phyloP scores from a whole-genome alignment of 2,888 invertebrate genomes.

The Xanthorhoe designata region DNA sequence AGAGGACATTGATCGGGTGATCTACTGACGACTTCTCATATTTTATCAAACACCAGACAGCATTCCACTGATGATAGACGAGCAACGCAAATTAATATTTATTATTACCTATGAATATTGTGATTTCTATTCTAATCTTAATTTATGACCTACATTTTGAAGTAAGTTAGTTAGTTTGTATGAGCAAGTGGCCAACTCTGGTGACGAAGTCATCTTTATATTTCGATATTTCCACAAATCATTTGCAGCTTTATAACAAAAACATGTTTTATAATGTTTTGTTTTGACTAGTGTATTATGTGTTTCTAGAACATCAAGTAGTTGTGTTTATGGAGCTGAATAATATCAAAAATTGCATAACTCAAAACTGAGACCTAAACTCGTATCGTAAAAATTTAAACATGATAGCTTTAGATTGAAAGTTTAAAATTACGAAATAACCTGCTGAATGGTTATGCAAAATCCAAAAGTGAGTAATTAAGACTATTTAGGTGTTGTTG shows the following conservation, averaged over 20 bases:
- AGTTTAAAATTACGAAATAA: constrained; percentile 5
- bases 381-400: constrained; percentile 1
- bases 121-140: no score
- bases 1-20: constrained; percentile 18
- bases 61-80: neutral
- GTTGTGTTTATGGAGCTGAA: no score
- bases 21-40: constrained; percentile 13
- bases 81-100: neutral
- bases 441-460: constrained; percentile 9
- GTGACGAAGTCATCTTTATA: no score
- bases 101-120: no score
- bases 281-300: neutral
- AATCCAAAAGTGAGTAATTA: constrained; percentile 8
- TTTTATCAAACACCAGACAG: neutral
- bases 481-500: constrained; percentile 5
- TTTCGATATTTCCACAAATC: no score
- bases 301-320: neutral
- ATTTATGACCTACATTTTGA: no score
- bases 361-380: neutral
- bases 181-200: no score
- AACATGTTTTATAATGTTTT: neutral
- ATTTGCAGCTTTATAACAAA: neutral
- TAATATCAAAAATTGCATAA: neutral
- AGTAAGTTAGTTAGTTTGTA: no score
- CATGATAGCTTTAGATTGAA: constrained; percentile 3